Percentiles rank a stretch among this genome's conserved stretches.
phyloP scores from a whole-genome alignment of 2,113 vertebrate species.

The Galeopterus variegatus region DNA sequence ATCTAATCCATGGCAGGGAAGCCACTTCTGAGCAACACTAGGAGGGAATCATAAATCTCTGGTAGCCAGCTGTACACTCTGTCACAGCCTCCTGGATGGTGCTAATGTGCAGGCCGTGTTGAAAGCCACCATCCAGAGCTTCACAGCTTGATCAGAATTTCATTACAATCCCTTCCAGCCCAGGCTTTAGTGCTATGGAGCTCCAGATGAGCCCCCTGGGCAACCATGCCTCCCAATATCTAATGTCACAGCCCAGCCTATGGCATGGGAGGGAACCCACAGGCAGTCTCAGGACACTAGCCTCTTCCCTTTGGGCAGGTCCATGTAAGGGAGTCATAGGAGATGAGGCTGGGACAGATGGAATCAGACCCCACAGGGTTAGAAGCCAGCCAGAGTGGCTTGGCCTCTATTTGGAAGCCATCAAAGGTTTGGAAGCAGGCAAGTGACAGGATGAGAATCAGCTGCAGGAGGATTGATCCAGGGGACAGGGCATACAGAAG shows the following conservation, averaged over 20 bases:
- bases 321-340: background rate
- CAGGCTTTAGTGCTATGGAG: background rate
- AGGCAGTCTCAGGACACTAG: background rate
- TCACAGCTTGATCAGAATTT: background rate
- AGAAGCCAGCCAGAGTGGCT: background rate
- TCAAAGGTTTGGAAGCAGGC: background rate
- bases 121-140: background rate
- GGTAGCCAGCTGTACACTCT: conserved; percentile 19
- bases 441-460: background rate
- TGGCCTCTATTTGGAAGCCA: background rate
- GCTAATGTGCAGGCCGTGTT: background rate
- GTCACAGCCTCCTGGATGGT: background rate
- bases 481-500: background rate
- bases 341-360: background rate
- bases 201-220: background rate
- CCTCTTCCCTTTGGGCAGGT: background rate
- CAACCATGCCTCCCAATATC: background rate
- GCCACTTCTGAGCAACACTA: background rate
- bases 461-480: background rate
- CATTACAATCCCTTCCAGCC: background rate
- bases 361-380: background rate
- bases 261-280: background rate
- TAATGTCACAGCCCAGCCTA: background rate
- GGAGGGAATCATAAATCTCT: background rate
- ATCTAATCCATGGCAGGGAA: background rate